Conservation (phyloP, 2,797 vertebrate genomes). For the Darevskia mixta region DNA sequence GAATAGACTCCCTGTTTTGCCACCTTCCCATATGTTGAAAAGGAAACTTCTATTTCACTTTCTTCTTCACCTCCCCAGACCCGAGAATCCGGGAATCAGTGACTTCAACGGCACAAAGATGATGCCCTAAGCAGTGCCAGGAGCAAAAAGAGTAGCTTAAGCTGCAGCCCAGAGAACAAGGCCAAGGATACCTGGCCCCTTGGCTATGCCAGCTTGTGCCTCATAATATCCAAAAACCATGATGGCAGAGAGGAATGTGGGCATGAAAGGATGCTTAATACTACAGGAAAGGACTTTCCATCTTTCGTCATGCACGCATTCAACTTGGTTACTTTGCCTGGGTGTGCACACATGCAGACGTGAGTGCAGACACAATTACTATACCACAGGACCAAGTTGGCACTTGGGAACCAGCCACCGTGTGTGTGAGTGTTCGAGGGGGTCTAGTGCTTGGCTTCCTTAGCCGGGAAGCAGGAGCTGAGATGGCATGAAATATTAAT, state of each 20-base stretch:
- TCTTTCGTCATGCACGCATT: not conserved
- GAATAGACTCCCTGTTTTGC: not conserved
- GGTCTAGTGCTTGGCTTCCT: conserved; percentile 63
- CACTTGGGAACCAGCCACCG: conserved; percentile 7
- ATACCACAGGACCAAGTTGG: not conserved
- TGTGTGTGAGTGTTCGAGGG: not conserved
- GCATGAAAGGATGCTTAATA: not conserved
- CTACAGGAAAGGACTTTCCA: not conserved
- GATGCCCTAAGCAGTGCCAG: not conserved
- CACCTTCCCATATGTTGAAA: not conserved
- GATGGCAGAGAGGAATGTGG: not conserved
- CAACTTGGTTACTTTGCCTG: not conserved
- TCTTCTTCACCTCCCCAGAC: not conserved
- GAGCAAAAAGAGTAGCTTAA: not conserved
- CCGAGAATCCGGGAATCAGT: not conserved
- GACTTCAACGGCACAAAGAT: not conserved
- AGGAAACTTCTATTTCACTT: not conserved
- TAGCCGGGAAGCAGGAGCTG: conserved; percentile 76
- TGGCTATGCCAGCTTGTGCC: not conserved
- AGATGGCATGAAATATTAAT: conserved; percentile 94
- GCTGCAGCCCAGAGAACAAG: not conserved
- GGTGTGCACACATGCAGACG: not conserved
- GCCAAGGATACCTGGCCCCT: too few relatives aligned
- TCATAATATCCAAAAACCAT: not conserved
- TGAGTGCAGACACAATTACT: not conserved